phyloP scores from a whole-genome alignment of 1,140 invertebrate species.

The Homalodisca vitripennis region DNA sequence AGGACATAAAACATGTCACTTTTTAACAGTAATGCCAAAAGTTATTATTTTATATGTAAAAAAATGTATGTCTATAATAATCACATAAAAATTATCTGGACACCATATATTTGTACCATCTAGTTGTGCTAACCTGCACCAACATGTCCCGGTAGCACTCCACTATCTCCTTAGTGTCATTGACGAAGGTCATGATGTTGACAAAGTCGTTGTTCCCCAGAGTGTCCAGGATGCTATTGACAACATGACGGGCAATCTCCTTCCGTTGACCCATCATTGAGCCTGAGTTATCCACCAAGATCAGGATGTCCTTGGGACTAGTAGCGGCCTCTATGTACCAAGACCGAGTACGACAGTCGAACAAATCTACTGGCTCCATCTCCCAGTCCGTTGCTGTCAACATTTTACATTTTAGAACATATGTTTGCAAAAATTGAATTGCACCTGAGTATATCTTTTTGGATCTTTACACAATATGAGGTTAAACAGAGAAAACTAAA shows the following conservation, averaged over 20 bases:
- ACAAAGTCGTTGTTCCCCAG: constrained; percentile 98
- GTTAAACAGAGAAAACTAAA: too few relatives aligned
- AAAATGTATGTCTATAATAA: neutral
- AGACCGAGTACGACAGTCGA: constrained; percentile 82
- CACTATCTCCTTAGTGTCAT: constrained; percentile 73
- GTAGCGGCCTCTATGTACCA: constrained; percentile 98
- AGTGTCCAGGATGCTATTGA: constrained; percentile 94
- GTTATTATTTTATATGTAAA: neutral
- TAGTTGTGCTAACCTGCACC: constrained; percentile 64
- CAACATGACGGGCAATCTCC: constrained; percentile 92
- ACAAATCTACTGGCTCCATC: constrained; percentile 74
- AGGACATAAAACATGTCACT: too few relatives aligned
- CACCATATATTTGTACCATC: neutral
- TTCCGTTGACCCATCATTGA: constrained; percentile 94
- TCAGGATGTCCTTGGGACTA: constrained; percentile 92
- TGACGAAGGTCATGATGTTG: constrained; percentile 88
- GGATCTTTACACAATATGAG: too few relatives aligned
- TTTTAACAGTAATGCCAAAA: constrained; percentile 4
- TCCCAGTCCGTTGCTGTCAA: constrained; percentile 62
- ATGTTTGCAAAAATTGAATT: too few relatives aligned
- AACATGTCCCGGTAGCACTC: constrained; percentile 85
- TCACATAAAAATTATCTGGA: neutral
- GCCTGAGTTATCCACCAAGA: constrained; percentile 92
- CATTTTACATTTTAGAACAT: too few relatives aligned
- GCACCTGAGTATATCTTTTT: too few relatives aligned